Evolutionary conservation across 2,888 invertebrate species (phyloP), one percentile per base, ranked within the genome.

Genomic region (Drosophila nr. medialis): DNA sequence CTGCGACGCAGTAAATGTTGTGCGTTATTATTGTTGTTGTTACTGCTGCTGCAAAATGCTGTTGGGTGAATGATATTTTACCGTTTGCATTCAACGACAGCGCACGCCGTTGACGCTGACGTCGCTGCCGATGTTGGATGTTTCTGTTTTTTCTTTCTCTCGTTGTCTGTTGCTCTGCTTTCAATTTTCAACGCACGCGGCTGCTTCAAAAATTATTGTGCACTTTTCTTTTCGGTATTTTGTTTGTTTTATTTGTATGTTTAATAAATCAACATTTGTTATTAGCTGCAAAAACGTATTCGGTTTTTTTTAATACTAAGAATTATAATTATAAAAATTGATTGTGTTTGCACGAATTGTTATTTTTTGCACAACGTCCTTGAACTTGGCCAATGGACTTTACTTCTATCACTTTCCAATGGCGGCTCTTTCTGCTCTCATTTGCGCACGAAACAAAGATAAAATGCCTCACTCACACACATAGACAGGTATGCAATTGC

Each of bases 341-440:
- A 42, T 45, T 24, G 32, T 24, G 36, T 29, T 51, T 56, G 21
- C 36, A n/a, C 36, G 36, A 48, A 50, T 30, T 51, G 61, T 45
- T 45, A 15, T 45, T 59, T 59, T 61, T 72, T 29, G n/a, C n/a
- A 45, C 49, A 27, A 53, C 79, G 91, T 87, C 91, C 91, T 84
- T 86, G 86, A 90, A 91, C 91, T 90, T 91, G 89, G 60, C 69
- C 79, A 83, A 79, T 76, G 86, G 82, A 80, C 80, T 84, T 77
- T 77, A 58, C 45, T 64, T 73, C 78, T 72, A 63, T 56, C 82
- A 61, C 65, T 67, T 66, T 68, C 55, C 45, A 38, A 56, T 49
- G 27, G 51, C 34, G 54, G 45, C 38, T 29, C n/a, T 61, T 15
- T 45, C 15, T 21, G n/a, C 45, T 65, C 36, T 42, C 21, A 61